Conservation (phyloP, 2,113 vertebrate species). For the Thunnus maccoyii region DNA sequence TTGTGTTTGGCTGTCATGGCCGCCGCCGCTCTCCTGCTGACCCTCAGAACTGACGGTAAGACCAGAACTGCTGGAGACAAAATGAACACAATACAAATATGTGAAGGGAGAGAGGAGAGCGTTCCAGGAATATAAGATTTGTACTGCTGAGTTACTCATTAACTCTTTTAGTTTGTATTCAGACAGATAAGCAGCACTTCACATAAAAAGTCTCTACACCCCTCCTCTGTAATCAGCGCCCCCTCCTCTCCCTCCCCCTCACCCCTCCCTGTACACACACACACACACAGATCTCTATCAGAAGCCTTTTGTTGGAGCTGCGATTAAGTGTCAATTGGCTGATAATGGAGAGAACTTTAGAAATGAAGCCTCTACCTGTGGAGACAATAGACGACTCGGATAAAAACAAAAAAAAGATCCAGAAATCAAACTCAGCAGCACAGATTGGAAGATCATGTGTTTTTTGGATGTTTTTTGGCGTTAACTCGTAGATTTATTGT, state of each 20-base stretch:
- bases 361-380: neutral
- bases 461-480: too few species aligned
- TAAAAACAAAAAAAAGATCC: too few species aligned
- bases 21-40: conserved; percentile 67
- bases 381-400: neutral
- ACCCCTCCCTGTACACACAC: too few species aligned
- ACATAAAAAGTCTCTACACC: conserved; percentile 1
- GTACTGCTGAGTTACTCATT: conserved; percentile 39
- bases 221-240: conserved; percentile 5
- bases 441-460: too few species aligned
- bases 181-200: conserved; percentile 32
- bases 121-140: too few species aligned
- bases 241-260: neutral
- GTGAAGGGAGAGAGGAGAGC: too few species aligned
- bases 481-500: too few species aligned
- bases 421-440: too few species aligned
- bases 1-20: conserved; percentile 53
- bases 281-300: conserved; percentile 41
- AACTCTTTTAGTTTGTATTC: neutral
- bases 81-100: neutral
- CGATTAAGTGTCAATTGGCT: conserved; percentile 26
- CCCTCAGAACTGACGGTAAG: conserved; percentile 73
- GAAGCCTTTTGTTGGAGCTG: conserved; percentile 23
- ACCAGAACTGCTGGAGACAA: neutral
- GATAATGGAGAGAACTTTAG: conserved; percentile 27